phyloP scores from a whole-genome alignment of 2,113 vertebrate species.

The Rhea pennata region DNA sequence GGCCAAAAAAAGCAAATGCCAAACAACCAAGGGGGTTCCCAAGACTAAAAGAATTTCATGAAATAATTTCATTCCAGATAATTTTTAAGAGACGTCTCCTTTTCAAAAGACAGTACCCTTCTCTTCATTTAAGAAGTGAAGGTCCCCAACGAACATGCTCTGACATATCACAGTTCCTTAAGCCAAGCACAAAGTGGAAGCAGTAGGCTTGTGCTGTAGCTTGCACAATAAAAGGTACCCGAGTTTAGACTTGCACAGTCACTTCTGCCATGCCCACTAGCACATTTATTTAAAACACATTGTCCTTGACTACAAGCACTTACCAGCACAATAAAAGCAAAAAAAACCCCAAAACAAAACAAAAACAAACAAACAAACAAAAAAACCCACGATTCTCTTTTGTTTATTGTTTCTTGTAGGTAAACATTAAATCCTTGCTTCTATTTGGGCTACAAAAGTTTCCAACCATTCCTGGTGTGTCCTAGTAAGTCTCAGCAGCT shows the following conservation, averaged over 20 bases:
- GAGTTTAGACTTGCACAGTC: slow-evolving; percentile 13
- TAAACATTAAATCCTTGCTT: neutral
- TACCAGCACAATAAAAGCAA: neutral
- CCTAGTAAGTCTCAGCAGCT: neutral
- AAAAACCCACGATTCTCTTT: neutral
- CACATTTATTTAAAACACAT: neutral
- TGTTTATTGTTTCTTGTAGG: neutral
- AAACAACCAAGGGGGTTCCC: neutral
- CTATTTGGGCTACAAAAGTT: neutral
- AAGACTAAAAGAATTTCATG: neutral
- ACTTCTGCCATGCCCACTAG: neutral
- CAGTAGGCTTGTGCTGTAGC: neutral
- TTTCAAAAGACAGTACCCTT: neutral
- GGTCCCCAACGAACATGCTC: neutral
- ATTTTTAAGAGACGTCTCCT: neutral
- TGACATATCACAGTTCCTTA: neutral
- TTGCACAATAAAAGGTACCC: neutral
- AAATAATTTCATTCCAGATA: neutral
- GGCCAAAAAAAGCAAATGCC: neutral
- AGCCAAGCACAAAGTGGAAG: neutral
- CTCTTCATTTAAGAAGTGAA: neutral
- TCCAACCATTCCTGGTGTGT: neutral
- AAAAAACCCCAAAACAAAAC: neutral
- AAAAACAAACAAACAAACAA: no score
- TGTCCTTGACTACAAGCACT: neutral